Evolutionary conservation across 2,888 invertebrate species (phyloP).

Genomic region (Agelastica alni): DNA sequence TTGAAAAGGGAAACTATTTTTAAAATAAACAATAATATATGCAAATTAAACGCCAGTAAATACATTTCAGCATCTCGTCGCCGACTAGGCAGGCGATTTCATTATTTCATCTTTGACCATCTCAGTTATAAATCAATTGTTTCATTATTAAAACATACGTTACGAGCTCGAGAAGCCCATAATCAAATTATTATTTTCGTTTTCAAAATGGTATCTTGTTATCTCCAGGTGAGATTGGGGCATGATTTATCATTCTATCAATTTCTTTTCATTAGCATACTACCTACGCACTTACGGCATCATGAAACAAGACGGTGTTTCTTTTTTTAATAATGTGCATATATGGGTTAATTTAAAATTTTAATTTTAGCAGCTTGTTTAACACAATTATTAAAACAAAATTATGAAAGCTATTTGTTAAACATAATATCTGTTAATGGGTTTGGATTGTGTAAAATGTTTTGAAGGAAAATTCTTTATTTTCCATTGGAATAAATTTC

Average conservation of each 20-base stretch:
- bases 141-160: constrained; percentile 28
- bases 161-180: constrained; percentile 21
- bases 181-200: constrained; percentile 32
- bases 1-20: too few species aligned
- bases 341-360: too few species aligned
- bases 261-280: constrained; percentile 19
- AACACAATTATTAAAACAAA: too few species aligned
- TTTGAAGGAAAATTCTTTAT: too few species aligned
- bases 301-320: neutral
- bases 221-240: constrained; percentile 25
- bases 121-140: constrained; percentile 29
- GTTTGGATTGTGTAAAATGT: too few species aligned
- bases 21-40: constrained; percentile 28
- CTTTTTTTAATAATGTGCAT: too few species aligned
- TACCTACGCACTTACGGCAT: constrained; percentile 12
- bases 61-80: constrained; percentile 21
- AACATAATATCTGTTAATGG: too few species aligned
- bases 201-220: constrained; percentile 23
- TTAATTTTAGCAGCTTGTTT: too few species aligned
- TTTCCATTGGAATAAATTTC: too few species aligned
- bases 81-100: constrained; percentile 16
- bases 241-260: constrained; percentile 30
- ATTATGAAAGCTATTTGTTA: too few species aligned
- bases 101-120: constrained; percentile 30
- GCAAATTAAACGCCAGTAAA: constrained; percentile 28